phyloP scores from a whole-genome alignment of 1,140 invertebrate species.

The Physella acuta region DNA sequence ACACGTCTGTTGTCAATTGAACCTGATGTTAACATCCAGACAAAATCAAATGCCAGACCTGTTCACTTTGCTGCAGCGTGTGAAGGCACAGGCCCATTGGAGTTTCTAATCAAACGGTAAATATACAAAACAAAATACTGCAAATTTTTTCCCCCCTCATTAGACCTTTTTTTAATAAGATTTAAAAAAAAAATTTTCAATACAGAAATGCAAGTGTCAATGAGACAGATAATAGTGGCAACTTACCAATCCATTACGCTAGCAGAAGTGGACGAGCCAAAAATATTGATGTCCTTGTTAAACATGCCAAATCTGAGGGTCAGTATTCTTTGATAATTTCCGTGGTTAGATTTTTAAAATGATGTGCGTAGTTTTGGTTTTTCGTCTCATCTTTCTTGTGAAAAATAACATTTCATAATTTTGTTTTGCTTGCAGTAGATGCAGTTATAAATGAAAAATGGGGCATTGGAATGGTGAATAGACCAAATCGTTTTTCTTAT shows the following conservation, averaged over 20 bases:
- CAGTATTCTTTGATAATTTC: constrained; percentile 21
- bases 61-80: constrained; percentile 65
- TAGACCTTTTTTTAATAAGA: not conserved
- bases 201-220: constrained; percentile 50
- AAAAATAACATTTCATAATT: too few species aligned
- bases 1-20: constrained; percentile 53
- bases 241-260: constrained; percentile 62
- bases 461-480: constrained; percentile 55
- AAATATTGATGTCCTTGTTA: constrained; percentile 62
- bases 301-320: constrained; percentile 45
- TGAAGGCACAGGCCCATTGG: constrained; percentile 59
- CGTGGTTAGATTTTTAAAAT: constrained; percentile 2
- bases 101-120: constrained; percentile 58
- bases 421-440: not conserved
- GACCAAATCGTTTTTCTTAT: constrained; percentile 46
- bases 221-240: constrained; percentile 56
- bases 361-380: not conserved
- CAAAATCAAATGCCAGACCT: constrained; percentile 58
- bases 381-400: not conserved
- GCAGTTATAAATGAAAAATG: constrained; percentile 38
- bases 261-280: constrained; percentile 56
- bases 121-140: too few species aligned
- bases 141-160: constrained; percentile 5
- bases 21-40: constrained; percentile 61
- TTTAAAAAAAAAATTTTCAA: too few species aligned